Evolutionary conservation across 37 sponge, comb jelly and placozoan genomes (phyloP).

Genomic region (Aphrocallistes beatrix): DNA sequence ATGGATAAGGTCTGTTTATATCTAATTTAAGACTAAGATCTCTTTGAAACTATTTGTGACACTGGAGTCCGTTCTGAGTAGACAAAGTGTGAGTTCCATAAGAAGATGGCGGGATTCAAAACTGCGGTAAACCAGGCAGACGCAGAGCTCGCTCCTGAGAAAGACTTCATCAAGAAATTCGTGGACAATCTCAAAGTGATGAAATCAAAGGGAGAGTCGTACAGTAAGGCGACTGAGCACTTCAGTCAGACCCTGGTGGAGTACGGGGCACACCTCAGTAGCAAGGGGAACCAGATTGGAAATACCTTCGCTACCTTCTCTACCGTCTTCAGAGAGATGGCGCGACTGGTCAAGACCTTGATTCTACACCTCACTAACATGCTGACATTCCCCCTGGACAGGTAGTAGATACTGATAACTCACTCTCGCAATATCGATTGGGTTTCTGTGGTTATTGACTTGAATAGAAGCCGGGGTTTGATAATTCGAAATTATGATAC

Average conservation of each 20-base stretch:
- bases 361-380: not conserved
- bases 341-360: not conserved
- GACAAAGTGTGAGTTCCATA: slow-evolving; percentile 13
- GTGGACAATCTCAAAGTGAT: slow-evolving; percentile 1
- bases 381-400: not conserved
- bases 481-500: too few species aligned
- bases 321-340: not conserved
- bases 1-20: slow-evolving; percentile 17
- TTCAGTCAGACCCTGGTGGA: slow-evolving; percentile 8
- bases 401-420: too few species aligned
- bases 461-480: too few species aligned
- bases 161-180: not conserved
- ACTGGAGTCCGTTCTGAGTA: not conserved
- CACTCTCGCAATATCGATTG: too few species aligned
- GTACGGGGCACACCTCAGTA: slow-evolving; percentile 7
- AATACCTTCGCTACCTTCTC: slow-evolving; percentile 2
- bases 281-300: slow-evolving; percentile 11
- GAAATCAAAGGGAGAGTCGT: slow-evolving; percentile 5
- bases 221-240: not conserved
- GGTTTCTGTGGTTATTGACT: too few species aligned
- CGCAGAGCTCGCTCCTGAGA: not conserved
- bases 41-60: too few species aligned
- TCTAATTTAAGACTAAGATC: too few species aligned
- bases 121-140: not conserved
- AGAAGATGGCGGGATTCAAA: not conserved